Evolutionary conservation across 2,888 invertebrate species (phyloP), one percentile per base, ranked within the genome.

Genomic region (Dryobota labecula): DNA sequence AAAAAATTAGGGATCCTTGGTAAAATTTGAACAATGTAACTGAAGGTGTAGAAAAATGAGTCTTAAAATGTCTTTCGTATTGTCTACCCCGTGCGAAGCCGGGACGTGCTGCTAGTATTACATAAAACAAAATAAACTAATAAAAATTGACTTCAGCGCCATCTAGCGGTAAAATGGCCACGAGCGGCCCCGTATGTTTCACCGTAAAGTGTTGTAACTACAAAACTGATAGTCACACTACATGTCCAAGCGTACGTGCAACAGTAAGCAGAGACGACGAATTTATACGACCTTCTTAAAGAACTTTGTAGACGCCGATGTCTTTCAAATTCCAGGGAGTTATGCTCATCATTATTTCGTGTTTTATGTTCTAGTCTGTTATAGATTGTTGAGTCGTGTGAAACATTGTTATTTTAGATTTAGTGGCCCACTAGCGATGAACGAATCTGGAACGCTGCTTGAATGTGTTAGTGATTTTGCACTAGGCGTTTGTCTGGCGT

Each of bases 251-350:
- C 68, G 63, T 69, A 80, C 79, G 84, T 84, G 86, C 86, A n/a
- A 9, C 33, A 45, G 13, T n/a, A 8, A 61, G 13, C 9, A 79
- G 57, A n/a, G 2, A 53, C 88, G 87, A 87, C 91, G 92, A 93
- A 93, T 93, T 90, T 93, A 92, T 93, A 93, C 90, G 91, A 92
- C 92, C 93, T 91, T 91, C 92, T 92, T 89, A 87, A 83, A 83
- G 83, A 41, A 57, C 89, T 88, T 88, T 89, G 90, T 91, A 84
- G 82, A 75, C 72, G 75, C 78, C 82, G 76, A 74, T 82, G 65
- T 78, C 82, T 73, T 78, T 70, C 67, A 71, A 75, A 85, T 80
- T 80, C 76, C 67, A n/a, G 38, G 45, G 77, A 85, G 81, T 81
- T 84, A 81, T 73, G 36, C 70, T 75, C 77, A 74, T 84, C 84